phyloP scores from a whole-genome alignment of 2,797 vertebrate genomes.

The Lagocephalus sceleratus region DNA sequence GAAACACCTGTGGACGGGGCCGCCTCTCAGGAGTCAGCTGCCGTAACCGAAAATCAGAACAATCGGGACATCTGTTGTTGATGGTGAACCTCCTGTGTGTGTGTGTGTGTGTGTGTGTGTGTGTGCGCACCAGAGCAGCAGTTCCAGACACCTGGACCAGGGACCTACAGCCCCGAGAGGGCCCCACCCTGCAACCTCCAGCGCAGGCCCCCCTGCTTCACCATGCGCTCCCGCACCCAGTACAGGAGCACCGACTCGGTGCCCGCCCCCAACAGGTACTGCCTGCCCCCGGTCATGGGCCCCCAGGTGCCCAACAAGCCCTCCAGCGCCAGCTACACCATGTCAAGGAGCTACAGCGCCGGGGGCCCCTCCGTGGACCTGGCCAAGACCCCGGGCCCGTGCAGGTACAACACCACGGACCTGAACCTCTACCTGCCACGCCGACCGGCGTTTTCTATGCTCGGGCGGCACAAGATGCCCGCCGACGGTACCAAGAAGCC shows the following conservation, averaged over 20 bases:
- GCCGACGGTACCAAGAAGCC: slow-evolving; percentile 64
- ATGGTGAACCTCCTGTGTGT: slow-evolving; percentile 28
- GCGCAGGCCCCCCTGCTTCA: slow-evolving; percentile 78
- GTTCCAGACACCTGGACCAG: slow-evolving; percentile 81
- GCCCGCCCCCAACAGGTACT: slow-evolving; percentile 84
- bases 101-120: slow-evolving; percentile 41
- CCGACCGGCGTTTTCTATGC: slow-evolving; percentile 83
- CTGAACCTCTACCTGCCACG: slow-evolving; percentile 76
- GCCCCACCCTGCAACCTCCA: slow-evolving; percentile 68
- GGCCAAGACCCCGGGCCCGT: slow-evolving; percentile 79
- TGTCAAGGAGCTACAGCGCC: slow-evolving; percentile 60
- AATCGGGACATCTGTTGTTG: slow-evolving; percentile 24
- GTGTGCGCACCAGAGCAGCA: slow-evolving; percentile 62
- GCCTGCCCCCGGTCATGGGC: slow-evolving; percentile 81
- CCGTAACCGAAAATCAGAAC: slow-evolving; percentile 23
- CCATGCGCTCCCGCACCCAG: slow-evolving; percentile 77
- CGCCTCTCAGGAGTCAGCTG: slow-evolving; percentile 30
- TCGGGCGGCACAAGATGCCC: slow-evolving; percentile 70
- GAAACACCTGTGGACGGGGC: slow-evolving; percentile 18
- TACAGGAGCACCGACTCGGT: slow-evolving; percentile 68
- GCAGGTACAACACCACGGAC: slow-evolving; percentile 80
- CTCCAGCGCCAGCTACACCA: slow-evolving; percentile 80
- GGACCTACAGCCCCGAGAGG: slow-evolving; percentile 82
- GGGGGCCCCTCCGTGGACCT: slow-evolving; percentile 76
- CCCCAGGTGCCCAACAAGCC: slow-evolving; percentile 75